A percentile compares a stretch with the other conserved stretches of the same genome.
These are phyloP conservation scores for Spermophilus dauricus DNA, from an alignment of 2,113 vertebrate species.

Conservation along the genomic window DNA sequence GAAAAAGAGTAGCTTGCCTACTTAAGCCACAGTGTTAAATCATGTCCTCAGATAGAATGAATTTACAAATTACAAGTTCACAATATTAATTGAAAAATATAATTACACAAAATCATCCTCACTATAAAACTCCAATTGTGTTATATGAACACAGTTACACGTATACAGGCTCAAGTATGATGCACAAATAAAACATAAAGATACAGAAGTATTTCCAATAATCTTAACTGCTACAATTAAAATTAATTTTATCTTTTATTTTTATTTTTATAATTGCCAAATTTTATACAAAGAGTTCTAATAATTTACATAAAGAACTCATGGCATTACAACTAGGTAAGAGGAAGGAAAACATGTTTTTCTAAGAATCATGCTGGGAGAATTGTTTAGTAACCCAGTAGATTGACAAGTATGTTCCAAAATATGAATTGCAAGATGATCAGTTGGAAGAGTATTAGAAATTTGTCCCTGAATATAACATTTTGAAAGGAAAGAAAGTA, in stretches of 20 bases:
- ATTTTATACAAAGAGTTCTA: not conserved
- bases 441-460: not conserved
- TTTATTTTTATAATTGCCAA: not conserved
- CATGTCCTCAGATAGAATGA: not conserved
- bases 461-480: not conserved
- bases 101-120: not conserved
- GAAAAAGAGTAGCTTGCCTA: not conserved
- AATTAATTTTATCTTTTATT: not conserved
- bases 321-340: not conserved
- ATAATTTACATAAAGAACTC: not conserved
- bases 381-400: not conserved
- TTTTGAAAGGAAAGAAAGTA: not conserved
- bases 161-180: not conserved
- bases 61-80: not conserved
- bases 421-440: not conserved
- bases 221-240: not conserved
- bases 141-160: not conserved
- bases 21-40: not conserved
- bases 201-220: not conserved
- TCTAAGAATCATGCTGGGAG: not conserved
- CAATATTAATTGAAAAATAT: not conserved
- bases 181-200: not conserved
- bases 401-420: not conserved
- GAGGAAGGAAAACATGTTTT: not conserved
- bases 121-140: not conserved